phyloP scores from a whole-genome alignment of 2,113 vertebrate species.

The Alligator mississippiensis region DNA sequence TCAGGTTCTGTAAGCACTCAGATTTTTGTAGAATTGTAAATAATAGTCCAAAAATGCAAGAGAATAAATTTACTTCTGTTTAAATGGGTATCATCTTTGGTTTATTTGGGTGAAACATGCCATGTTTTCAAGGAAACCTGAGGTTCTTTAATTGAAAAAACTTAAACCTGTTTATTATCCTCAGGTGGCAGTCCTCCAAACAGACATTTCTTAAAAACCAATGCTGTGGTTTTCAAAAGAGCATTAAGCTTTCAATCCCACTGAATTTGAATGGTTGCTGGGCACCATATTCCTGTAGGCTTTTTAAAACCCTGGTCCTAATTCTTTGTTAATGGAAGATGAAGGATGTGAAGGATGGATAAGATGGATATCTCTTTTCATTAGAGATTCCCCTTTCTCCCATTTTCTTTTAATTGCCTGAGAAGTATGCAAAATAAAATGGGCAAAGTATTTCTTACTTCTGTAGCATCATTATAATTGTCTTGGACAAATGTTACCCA shows the following conservation, averaged over 20 bases:
- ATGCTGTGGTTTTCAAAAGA: background rate
- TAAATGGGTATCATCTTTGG: background rate
- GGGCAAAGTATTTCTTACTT: background rate
- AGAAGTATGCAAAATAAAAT: background rate
- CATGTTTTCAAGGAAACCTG: background rate
- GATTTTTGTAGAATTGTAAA: background rate
- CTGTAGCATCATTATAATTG: background rate
- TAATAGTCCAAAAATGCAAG: background rate
- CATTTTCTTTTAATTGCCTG: background rate
- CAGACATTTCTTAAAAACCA: background rate
- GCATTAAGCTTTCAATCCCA: background rate
- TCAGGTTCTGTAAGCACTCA: background rate
- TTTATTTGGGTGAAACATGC: background rate
- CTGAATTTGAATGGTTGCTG: background rate
- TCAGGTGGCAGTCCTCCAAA: background rate
- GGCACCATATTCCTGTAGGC: background rate
- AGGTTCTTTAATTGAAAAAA: background rate
- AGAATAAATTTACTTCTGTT: background rate
- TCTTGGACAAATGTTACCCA: background rate
- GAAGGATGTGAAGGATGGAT: background rate
- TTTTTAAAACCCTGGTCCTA: background rate
- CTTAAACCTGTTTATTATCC: background rate
- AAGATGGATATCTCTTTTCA: background rate
- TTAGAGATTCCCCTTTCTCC: background rate
- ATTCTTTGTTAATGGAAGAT: background rate